phyloP scores from a whole-genome alignment of 35 echinoderm and acorn worm genomes.

The Stichopus chloronotus region DNA sequence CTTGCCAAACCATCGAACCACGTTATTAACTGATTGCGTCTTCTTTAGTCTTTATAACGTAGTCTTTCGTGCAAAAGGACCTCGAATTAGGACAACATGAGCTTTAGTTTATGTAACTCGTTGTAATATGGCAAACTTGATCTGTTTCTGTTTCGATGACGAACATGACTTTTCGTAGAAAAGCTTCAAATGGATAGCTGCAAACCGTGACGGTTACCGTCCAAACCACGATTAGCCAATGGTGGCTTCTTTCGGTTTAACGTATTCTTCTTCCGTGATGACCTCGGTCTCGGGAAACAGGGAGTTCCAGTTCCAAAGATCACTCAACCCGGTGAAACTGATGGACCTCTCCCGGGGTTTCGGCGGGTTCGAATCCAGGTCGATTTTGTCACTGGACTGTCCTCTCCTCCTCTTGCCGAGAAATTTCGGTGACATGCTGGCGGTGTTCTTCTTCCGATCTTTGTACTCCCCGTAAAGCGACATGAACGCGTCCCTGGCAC shows the following conservation, averaged over 20 bases:
- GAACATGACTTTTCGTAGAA: too few species aligned
- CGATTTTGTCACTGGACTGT: constrained; percentile 56
- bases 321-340: constrained; percentile 67
- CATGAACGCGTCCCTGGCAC: constrained; percentile 74
- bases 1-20: too few species aligned
- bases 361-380: constrained; percentile 76
- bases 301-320: constrained; percentile 17
- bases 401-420: constrained; percentile 58
- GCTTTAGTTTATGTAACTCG: too few species aligned
- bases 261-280: constrained; percentile 7
- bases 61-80: too few species aligned
- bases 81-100: too few species aligned
- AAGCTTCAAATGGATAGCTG: too few species aligned
- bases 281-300: constrained; percentile 17
- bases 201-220: too few species aligned
- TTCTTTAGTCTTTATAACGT: too few species aligned
- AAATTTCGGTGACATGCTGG: constrained; percentile 66
- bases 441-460: constrained; percentile 47
- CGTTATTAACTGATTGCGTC: too few species aligned
- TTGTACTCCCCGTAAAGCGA: constrained; percentile 79
- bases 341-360: constrained; percentile 75
- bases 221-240: neutral
- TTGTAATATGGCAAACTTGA: too few species aligned
- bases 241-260: neutral
- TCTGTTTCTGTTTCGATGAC: too few species aligned